Evolutionary conservation across 1,140 invertebrate species (phyloP), one percentile per base, ranked within the genome.

Genomic region (Brachionus asplanchnoidis): DNA sequence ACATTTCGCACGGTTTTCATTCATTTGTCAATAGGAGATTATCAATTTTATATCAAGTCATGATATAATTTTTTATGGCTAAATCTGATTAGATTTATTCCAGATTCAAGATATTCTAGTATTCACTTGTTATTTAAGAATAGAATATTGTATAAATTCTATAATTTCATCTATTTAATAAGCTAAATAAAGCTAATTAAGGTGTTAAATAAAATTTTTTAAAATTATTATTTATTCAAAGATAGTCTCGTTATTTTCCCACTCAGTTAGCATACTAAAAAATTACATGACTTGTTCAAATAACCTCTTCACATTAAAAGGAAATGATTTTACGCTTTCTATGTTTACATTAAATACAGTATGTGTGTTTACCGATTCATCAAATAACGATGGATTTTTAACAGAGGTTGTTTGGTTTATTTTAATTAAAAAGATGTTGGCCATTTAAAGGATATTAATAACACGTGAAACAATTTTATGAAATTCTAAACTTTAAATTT

Each of bases 61-160:
- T 68, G 66, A 68, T 68, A 73, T 73, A 36, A 42, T 73, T 50
- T 44, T 77, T 53, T 75, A 73, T 68, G 2, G 14, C 68, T 73
- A 42, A 77, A 77, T 77, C 73, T 26, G 73, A 77, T 77, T 77
- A 77, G 42, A 77, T 77, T 50, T 50, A 46, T 77, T 20, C 73
- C 73, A 50, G 23, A 20, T 77, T 50, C 2, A 77, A 28, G 73
- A 77, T 23, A 77, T 42, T 50, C 23, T 20, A 11, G 11, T 77
- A 36, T 40, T 42, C 17, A 42, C 26, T 32, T 40, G 66, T 32
- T 32, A 32, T 68, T 17, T 68, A 68, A 60, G 53, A 20, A 60
- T 60, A 60, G 20, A 26, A 26, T 8, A 60, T 23, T 60, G 20
- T 60, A 20, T 60, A 20, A 20, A 60, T 20, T 60, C 6, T n/a